Evolutionary conservation across 2,797 vertebrate genomes (phyloP).

Genomic region (Molossus alvarezi): DNA sequence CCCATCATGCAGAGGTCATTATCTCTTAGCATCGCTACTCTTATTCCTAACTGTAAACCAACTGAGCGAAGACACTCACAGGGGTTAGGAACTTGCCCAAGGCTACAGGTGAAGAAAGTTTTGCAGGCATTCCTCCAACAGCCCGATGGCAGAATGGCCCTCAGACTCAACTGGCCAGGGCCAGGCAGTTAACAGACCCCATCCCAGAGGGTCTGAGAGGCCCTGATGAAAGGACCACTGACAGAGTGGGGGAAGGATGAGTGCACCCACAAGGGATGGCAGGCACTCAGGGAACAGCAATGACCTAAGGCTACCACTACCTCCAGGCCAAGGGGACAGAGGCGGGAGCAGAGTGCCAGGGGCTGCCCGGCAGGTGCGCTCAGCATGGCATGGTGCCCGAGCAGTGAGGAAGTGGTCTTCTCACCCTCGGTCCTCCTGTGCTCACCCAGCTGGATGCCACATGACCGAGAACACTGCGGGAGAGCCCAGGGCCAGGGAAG

Average conservation of each 20-base stretch:
- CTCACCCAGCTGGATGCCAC: background rate
- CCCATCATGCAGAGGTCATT: background rate
- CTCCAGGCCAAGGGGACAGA: no score
- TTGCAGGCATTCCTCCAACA: background rate
- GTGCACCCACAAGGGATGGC: background rate
- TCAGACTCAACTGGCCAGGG: background rate
- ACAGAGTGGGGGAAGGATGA: background rate
- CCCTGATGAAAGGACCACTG: background rate
- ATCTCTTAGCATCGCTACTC: background rate
- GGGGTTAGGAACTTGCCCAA: background rate
- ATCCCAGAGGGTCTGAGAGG: background rate
- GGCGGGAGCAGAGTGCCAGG: background rate
- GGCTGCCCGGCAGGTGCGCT: background rate
- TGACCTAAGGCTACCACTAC: background rate
- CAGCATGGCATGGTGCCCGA: background rate
- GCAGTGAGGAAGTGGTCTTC: background rate
- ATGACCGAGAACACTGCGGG: accelerated
- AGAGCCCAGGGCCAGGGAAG: background rate
- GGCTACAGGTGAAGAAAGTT: background rate
- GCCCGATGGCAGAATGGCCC: background rate
- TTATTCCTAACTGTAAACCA: constrained; percentile 26
- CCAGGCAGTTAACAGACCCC: background rate
- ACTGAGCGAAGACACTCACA: background rate
- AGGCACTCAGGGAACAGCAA: background rate
- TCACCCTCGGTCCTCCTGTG: background rate